Base-by-base conservation (phyloP, 2,888 invertebrate species). In the Leucozona laternaria region DNA sequence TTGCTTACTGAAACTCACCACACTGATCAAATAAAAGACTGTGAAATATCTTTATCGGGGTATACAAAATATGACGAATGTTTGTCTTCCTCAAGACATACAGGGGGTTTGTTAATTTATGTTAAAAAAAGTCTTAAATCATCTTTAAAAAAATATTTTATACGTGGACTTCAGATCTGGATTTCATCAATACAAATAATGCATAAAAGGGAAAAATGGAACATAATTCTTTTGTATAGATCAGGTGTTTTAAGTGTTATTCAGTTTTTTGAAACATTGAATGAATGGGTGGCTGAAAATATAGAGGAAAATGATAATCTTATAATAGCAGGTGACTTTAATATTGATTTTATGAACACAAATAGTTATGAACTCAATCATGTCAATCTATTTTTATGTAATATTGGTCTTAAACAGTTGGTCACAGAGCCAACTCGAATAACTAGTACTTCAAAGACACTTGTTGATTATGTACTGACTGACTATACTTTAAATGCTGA, bases 261-360 rank as follows among this genome's bases (percentile, higher is more conserved):
- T 66, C 13, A 43, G n/a, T 66, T 31, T 28, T 68, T 34, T 22
- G 50, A 50, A 25, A 68, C 53, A 17, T 8, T 34, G 1, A 68
- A 34, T 50, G 5, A 48, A 2, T 68, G 25, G 66, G 22, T 68
- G 2, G 20, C 50, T 11, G 22, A 13, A 28, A 34, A 48, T n/a
- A 20, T 66, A 0, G 7, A 48, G 7, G 66, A 48, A 31, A 66
- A 48, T 66, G 31, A 45, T 31, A 31, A 48, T n/a, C 11, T 31
- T 28, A 45, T 66, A 34, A 20, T 66, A 31, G n/a, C 48, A 48
- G 48, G 66, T n/a, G 66, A 66, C 17, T 66, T 66, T 11, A 66
- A 48, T 50, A 48, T 48, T 4, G 48, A 66, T 20, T 66, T 66
- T 7, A 1, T 22, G 22, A 25, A 7, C 15, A 7, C 2, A 15